phyloP scores from a whole-genome alignment of 2,888 invertebrate genomes.

The Bimastos eiseni region DNA sequence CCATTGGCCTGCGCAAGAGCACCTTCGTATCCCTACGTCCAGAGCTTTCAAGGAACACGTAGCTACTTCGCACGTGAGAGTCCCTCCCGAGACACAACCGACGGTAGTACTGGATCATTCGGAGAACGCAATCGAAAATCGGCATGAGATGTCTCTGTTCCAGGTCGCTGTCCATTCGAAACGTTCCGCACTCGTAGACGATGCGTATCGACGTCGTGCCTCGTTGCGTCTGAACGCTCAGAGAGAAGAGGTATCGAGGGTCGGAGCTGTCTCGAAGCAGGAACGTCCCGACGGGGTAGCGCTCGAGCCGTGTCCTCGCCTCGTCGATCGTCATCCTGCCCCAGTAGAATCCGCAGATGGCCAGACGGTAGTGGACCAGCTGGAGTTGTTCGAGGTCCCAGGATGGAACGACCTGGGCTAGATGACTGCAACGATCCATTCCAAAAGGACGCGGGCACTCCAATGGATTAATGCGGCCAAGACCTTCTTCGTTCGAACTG shows the following conservation, averaged over 20 bases:
- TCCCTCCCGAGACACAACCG: background rate
- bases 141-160: conserved; percentile 67
- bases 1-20: background rate
- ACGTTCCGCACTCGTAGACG: conserved; percentile 73
- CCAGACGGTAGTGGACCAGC: background rate
- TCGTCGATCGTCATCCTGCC: conserved; percentile 75
- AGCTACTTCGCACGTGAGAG: background rate
- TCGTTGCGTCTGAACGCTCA: conserved; percentile 79
- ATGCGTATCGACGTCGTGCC: conserved; percentile 83
- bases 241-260: conserved; percentile 76
- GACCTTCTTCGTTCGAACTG: background rate
- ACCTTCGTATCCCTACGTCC: conserved; percentile 4
- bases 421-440: background rate
- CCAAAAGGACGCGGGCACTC: background rate
- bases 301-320: conserved; percentile 69
- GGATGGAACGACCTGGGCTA: background rate
- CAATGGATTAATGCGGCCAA: background rate
- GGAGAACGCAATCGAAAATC: conserved; percentile 73
- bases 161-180: conserved; percentile 76
- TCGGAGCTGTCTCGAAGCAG: conserved; percentile 80
- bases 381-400: conserved; percentile 19
- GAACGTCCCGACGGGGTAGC: conserved; percentile 75
- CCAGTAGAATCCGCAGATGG: conserved; percentile 75
- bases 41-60: conserved; percentile 1
- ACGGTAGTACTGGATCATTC: conserved; percentile 74